These are phyloP conservation scores for Nephotettix cincticeps DNA, from an alignment of 1,140 invertebrate species.

Conservation along the genomic window DNA sequence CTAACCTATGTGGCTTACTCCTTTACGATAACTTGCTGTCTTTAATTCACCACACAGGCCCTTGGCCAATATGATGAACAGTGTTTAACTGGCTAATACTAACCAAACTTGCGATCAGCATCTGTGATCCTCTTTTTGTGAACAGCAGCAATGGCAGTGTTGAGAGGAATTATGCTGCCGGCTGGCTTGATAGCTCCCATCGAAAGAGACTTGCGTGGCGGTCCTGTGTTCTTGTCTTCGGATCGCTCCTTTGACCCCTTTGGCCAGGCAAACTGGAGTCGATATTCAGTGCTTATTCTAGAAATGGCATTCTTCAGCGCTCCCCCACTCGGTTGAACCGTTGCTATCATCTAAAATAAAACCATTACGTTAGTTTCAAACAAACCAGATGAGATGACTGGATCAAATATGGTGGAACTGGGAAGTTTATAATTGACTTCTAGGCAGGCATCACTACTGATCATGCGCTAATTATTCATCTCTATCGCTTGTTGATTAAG, in stretches of 20 bases:
- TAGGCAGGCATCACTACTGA: conserved; percentile 5
- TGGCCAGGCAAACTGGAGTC: conserved; percentile 86
- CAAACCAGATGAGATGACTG: too few species aligned
- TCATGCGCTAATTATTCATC: not conserved
- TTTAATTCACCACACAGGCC: too few species aligned
- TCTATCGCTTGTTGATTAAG: not conserved
- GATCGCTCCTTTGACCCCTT: conserved; percentile 43
- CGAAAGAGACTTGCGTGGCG: conserved; percentile 76
- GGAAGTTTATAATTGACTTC: not conserved
- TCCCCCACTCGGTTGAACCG: conserved; percentile 45
- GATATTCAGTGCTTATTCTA: conserved; percentile 81
- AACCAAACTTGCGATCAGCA: conserved; percentile 48
- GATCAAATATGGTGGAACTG: too few species aligned
- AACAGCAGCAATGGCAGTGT: conserved; percentile 50
- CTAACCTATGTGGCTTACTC: too few species aligned
- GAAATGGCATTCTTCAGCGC: conserved; percentile 68
- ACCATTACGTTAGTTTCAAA: not conserved
- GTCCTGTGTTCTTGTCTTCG: conserved; percentile 24
- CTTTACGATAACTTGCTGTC: too few species aligned
- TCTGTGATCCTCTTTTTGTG: conserved; percentile 59
- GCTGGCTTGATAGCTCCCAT: conserved; percentile 70
- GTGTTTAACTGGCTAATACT: too few species aligned
- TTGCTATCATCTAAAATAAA: conserved; percentile 38
- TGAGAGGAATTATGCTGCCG: not conserved
- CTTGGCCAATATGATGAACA: too few species aligned